Conservation (phyloP, 2,113 vertebrate species). For the Clupea harengus region DNA sequence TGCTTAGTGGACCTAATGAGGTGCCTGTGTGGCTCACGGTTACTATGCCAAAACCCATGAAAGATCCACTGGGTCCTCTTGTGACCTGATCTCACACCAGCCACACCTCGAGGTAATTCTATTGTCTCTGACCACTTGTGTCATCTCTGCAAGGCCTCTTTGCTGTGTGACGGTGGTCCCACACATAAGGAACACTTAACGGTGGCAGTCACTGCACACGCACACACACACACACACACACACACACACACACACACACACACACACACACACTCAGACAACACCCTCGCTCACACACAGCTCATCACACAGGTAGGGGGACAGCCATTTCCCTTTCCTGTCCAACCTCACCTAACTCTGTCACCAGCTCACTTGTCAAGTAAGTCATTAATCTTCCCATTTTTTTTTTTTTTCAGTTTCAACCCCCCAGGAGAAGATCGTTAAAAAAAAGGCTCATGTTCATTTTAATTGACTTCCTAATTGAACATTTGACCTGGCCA, state of each 20-base stretch:
- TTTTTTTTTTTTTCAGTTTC: neutral
- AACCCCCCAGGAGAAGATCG: neutral
- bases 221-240: conserved; percentile 17
- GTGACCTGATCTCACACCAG: neutral
- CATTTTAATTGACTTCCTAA: conserved; percentile 17
- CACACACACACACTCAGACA: conserved; percentile 17
- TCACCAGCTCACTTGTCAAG: neutral
- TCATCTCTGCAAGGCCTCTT: neutral
- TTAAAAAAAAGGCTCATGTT: neutral
- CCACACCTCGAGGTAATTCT: conserved; percentile 2
- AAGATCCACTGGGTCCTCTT: neutral
- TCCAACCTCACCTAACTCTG: neutral
- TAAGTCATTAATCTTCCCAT: neutral
- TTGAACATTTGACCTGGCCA: conserved; percentile 2
- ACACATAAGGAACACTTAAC: neutral
- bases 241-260: conserved; percentile 39
- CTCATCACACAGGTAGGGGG: neutral
- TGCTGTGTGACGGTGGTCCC: neutral
- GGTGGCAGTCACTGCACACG: neutral
- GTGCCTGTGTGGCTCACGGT: neutral
- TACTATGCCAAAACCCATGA: neutral
- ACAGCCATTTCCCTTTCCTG: neutral
- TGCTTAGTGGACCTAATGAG: neutral
- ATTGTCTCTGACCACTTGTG: neutral
- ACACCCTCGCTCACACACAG: neutral